Evolutionary conservation across 2,888 invertebrate genomes (phyloP), one percentile per base, ranked within the genome.

Genomic region (Sarcophaga caerulescens): DNA sequence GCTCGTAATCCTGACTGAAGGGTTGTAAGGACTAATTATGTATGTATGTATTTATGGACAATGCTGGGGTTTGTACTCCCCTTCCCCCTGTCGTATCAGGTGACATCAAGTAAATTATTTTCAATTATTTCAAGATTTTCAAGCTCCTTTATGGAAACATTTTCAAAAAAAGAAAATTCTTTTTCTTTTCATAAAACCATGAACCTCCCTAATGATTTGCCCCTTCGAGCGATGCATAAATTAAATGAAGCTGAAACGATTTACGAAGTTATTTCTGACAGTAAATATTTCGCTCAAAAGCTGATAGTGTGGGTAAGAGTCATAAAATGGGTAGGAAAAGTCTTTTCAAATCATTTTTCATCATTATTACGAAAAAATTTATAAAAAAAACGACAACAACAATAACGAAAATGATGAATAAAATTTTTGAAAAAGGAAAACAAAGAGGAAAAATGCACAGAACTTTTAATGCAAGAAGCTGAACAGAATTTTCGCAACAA

Each of bases 381-480:
- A 21, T n/a, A 4, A 44, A 73, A 73, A 10, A 47, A n/a, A 19
- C 1, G 11, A 10, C 35, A 10, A 35, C 35, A 35, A 35, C 35
- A 35, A 35, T 2, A 35, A 35, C 8, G 35, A 35, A 8, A 35
- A 35, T 35, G 35, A 35, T 35, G 35, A 35, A 35, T 35, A 35
- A 35, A 35, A 35, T 35, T 35, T 10, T 8, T 35, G 8, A 35
- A 73, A 60, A 21, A 14, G 5, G 6, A 44, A 73, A 60, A 17
- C 21, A n/a, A 19, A 2, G 19, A 10, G 21, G 3, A 23, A 69
- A 45, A 69, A 21, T 69, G 23, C 23, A 45, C 0, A 52, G 23
- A 69, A 69, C n/a, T 35, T 45, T 47, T 52, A 65, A 65, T 10
- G n/a, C 44, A 10, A 66, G 10, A 44, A 66, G 23, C n/a, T 66